Evolutionary conservation across 2,113 vertebrate genomes (phyloP).

Genomic region (Sander lucioperca): DNA sequence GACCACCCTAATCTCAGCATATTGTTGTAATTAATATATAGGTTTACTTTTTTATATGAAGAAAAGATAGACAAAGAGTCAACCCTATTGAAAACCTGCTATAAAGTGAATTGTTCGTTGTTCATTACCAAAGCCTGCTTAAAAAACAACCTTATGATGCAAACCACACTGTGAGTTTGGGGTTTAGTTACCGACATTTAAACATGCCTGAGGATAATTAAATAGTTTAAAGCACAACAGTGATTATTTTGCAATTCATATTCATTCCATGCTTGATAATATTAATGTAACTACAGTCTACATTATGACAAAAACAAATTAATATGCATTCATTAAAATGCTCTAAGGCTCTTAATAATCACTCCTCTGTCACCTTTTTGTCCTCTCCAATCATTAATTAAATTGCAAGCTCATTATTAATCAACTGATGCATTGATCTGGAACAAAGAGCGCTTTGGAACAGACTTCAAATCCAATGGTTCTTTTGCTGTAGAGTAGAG

Average conservation of each 20-base stretch:
- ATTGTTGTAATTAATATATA: not conserved
- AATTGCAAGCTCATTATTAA: conserved; percentile 19
- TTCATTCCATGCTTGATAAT: not conserved
- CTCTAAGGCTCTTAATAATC: conserved; percentile 8
- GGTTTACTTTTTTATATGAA: not conserved
- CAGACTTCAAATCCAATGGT: not conserved
- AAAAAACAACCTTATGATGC: not conserved
- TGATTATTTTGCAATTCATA: conserved; percentile 1
- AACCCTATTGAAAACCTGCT: not conserved
- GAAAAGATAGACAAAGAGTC: not conserved
- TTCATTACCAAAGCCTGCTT: not conserved
- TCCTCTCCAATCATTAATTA: conserved; percentile 28
- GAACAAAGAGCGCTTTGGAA: conserved; percentile 15
- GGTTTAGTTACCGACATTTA: not conserved
- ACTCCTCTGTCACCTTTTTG: conserved; percentile 15
- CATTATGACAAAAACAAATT: conserved; percentile 3
- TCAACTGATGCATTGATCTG: conserved; percentile 41
- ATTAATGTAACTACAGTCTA: not conserved
- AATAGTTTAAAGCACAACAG: not conserved
- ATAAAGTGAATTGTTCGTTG: not conserved
- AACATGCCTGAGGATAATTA: not conserved
- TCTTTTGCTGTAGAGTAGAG: not conserved
- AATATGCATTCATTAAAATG: conserved; percentile 45
- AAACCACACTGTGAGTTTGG: not conserved
- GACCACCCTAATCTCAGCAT: not conserved